Evolutionary conservation across 2,888 invertebrate genomes (phyloP).

Genomic region (Sceliomorpha sp.): DNA sequence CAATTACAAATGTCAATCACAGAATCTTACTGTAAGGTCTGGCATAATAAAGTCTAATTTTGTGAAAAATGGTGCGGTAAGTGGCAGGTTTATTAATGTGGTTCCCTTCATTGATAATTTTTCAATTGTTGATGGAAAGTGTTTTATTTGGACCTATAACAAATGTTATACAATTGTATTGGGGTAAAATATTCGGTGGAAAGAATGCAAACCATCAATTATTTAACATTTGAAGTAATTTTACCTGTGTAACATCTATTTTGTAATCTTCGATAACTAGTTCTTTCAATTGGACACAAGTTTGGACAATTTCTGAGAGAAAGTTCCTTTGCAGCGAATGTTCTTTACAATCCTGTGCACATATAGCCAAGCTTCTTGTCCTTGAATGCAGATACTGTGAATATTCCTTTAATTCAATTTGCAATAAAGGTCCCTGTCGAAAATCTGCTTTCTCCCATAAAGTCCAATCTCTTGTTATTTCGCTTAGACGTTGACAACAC

Average conservation of each 20-base stretch:
- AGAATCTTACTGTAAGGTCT: conserved; percentile 80
- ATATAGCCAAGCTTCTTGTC: conserved; percentile 76
- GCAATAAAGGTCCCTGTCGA: conserved; percentile 69
- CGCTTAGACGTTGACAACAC: conserved; percentile 81
- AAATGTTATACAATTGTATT: conserved; percentile 18
- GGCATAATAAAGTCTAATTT: conserved; percentile 82
- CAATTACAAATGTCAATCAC: conserved; percentile 80
- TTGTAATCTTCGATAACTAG: conserved; percentile 82
- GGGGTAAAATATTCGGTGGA: conserved; percentile 2
- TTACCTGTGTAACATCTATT: conserved; percentile 81
- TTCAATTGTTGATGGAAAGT: conserved; percentile 85
- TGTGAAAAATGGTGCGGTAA: conserved; percentile 82
- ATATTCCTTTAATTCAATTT: conserved; percentile 77
- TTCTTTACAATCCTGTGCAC: conserved; percentile 71
- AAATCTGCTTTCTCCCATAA: conserved; percentile 82
- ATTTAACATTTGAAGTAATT: conserved; percentile 12
- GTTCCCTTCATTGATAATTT: conserved; percentile 83
- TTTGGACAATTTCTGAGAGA: conserved; percentile 71
- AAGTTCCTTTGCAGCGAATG: conserved; percentile 75
- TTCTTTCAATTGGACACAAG: conserved; percentile 79
- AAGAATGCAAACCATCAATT: conserved; percentile 1
- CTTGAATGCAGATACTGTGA: conserved; percentile 79
- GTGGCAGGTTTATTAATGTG: conserved; percentile 79
- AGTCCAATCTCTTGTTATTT: conserved; percentile 81
- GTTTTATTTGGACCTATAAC: conserved; percentile 83